Percentiles rank a stretch among this genome's conserved stretches.
Evolutionary conservation across 2,888 invertebrate species (phyloP).

Genomic region (Spisula subtruncata): DNA sequence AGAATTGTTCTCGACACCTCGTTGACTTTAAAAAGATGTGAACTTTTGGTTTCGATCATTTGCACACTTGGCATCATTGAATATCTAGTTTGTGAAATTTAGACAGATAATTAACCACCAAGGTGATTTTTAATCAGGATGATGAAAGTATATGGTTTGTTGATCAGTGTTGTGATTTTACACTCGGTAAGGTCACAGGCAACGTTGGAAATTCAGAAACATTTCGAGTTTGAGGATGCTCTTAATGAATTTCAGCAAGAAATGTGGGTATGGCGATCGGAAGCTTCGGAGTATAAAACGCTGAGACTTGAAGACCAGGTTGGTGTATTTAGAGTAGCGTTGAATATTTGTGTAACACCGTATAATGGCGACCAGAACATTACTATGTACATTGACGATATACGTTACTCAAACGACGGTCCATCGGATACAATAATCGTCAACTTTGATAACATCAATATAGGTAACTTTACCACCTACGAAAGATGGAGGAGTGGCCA

Average conservation of each 20-base stretch:
- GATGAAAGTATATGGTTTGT: neutral
- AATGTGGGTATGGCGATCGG: slow-evolving; percentile 48
- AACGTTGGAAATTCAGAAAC: slow-evolving; percentile 44
- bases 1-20: neutral
- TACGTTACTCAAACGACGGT: slow-evolving; percentile 68
- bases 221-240: slow-evolving; percentile 51
- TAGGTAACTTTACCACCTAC: slow-evolving; percentile 46
- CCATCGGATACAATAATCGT: slow-evolving; percentile 53
- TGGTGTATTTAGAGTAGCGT: slow-evolving; percentile 15
- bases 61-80: neutral
- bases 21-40: neutral
- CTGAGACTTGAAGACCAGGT: slow-evolving; percentile 46
- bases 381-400: slow-evolving; percentile 50
- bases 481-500: slow-evolving; percentile 63
- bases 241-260: neutral
- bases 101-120: neutral
- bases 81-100: neutral
- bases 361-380: slow-evolving; percentile 25
- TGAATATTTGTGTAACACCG: slow-evolving; percentile 56
- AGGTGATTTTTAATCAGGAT: slow-evolving; percentile 4
- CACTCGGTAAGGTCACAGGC: neutral
- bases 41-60: neutral
- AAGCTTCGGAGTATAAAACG: slow-evolving; percentile 48
- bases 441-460: slow-evolving; percentile 38
- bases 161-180: neutral